A percentile compares a stretch with the other conserved stretches of the same genome.
phyloP scores from a whole-genome alignment of 1,140 invertebrate genomes.

The Pemphigus obesinymphae region DNA sequence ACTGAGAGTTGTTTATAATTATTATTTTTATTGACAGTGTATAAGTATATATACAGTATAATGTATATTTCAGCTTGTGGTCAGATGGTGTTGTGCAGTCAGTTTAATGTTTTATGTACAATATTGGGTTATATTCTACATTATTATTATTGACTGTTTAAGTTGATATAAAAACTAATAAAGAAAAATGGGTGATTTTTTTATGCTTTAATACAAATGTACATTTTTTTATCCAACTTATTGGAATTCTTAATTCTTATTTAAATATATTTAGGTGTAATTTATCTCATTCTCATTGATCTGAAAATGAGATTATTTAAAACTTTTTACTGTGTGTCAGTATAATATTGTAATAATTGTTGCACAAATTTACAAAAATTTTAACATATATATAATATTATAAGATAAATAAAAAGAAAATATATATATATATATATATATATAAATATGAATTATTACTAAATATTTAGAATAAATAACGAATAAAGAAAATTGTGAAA shows the following conservation, averaged over 20 bases:
- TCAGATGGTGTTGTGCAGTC: neutral
- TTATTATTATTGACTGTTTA: neutral
- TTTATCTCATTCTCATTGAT: slow-evolving; percentile 17
- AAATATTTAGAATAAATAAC: slow-evolving; percentile 27
- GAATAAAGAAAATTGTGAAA: slow-evolving; percentile 23
- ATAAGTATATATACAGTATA: too few species aligned
- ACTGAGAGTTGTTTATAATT: neutral
- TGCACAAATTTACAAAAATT: slow-evolving; percentile 9
- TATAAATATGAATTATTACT: slow-evolving; percentile 21
- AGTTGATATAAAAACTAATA: neutral
- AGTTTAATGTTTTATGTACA: neutral
- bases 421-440: slow-evolving; percentile 14
- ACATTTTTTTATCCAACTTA: slow-evolving; percentile 25
- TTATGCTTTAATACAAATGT: slow-evolving; percentile 29
- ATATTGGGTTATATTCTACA: neutral
- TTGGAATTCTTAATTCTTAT: neutral
- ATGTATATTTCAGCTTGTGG: neutral
- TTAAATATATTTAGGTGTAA: neutral
- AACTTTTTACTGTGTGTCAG: neutral
- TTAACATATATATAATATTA: slow-evolving; percentile 29
- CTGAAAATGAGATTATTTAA: slow-evolving; percentile 5
- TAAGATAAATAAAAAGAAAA: neutral
- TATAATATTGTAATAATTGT: neutral
- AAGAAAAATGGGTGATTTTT: slow-evolving; percentile 3
- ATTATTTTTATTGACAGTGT: neutral